Conservation (phyloP, 2,113 vertebrate species). For the Pao palembangensis region DNA sequence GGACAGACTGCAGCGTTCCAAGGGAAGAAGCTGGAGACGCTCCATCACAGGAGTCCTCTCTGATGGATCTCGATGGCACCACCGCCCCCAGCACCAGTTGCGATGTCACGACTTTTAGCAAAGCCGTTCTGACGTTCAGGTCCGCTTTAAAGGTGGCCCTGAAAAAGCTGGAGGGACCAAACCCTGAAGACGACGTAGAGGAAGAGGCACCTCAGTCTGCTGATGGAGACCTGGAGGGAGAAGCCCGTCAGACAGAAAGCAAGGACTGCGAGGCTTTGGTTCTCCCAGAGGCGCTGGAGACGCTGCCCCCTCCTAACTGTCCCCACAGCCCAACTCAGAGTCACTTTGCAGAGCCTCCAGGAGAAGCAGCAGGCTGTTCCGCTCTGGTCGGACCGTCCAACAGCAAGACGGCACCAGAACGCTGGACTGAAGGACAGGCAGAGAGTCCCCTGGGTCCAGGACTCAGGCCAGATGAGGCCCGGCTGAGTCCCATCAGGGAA, state of each 20-base stretch:
- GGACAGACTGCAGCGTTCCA: slow-evolving; percentile 48
- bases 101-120: slow-evolving; percentile 81
- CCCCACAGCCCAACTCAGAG: slow-evolving; percentile 36
- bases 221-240: too few relatives aligned
- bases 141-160: slow-evolving; percentile 86
- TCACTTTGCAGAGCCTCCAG: slow-evolving; percentile 34
- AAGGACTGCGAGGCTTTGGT: slow-evolving; percentile 28
- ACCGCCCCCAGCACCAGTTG: slow-evolving; percentile 76
- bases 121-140: slow-evolving; percentile 82
- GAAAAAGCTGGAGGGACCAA: slow-evolving; percentile 78
- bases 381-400: slow-evolving; percentile 42
- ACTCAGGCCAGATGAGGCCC: slow-evolving; percentile 23
- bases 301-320: slow-evolving; percentile 28
- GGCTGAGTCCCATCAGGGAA: slow-evolving; percentile 58
- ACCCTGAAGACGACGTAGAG: slow-evolving; percentile 31
- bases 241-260: slow-evolving; percentile 24
- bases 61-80: slow-evolving; percentile 35
- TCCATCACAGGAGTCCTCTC: slow-evolving; percentile 41
- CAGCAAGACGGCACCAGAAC: slow-evolving; percentile 37
- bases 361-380: slow-evolving; percentile 31
- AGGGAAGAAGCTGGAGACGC: slow-evolving; percentile 39
- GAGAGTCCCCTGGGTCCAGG: slow-evolving; percentile 13
- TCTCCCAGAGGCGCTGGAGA: slow-evolving; percentile 29
- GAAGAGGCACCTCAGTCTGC: slow-evolving; percentile 13
- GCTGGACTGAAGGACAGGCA: slow-evolving; percentile 12